A percentile compares a stretch with the other conserved stretches of the same genome.
These are phyloP conservation scores for Percopsis omiscomaycus DNA, from an alignment of 2,797 vertebrate species.

Conservation along the genomic window DNA sequence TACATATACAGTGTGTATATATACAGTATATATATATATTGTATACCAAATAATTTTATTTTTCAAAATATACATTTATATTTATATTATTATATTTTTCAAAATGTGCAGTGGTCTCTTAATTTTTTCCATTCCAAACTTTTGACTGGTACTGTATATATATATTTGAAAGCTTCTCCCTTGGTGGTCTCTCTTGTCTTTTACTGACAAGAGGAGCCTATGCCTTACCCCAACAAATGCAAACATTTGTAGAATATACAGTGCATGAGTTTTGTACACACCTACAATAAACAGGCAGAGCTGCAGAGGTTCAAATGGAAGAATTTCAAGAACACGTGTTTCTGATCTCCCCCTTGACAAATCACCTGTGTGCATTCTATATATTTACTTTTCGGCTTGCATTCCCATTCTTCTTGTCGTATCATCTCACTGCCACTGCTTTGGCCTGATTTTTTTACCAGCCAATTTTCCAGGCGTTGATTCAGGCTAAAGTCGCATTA, in stretches of 20 bases:
- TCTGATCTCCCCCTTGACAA: constrained; percentile 43
- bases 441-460: constrained; percentile 44
- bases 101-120: too few species aligned
- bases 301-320: constrained; percentile 38
- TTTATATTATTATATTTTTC: too few species aligned
- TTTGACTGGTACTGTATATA: too few species aligned
- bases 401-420: constrained; percentile 30
- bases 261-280: constrained; percentile 10
- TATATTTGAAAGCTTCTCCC: too few species aligned
- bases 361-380: constrained; percentile 56
- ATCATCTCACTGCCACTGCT: too few species aligned
- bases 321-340: constrained; percentile 37
- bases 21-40: too few species aligned
- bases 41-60: too few species aligned
- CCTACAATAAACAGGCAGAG: constrained; percentile 16
- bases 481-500: constrained; percentile 15
- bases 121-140: too few species aligned
- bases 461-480: constrained; percentile 33
- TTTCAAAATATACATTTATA: too few species aligned
- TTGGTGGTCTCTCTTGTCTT: constrained; percentile 21
- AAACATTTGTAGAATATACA: constrained; percentile 28
- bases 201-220: constrained; percentile 42
- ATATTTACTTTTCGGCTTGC: constrained; percentile 60
- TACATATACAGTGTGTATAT: too few species aligned
- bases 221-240: constrained; percentile 22